Conservation (phyloP, 2,888 invertebrate genomes). For the Deilephila porcellus region DNA sequence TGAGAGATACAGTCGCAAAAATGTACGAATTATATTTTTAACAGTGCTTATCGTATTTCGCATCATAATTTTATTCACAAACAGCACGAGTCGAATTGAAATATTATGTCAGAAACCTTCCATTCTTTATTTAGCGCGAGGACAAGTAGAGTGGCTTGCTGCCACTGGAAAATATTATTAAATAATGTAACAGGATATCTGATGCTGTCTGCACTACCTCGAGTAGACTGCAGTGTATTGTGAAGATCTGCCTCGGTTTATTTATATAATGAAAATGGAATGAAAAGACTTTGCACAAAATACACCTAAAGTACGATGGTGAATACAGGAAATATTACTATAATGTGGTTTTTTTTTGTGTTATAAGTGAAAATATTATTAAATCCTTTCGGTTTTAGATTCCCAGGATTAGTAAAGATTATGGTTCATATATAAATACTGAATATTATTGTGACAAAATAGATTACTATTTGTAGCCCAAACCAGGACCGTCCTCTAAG, state of each 20-base stretch:
- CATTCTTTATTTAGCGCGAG: constrained; percentile 5
- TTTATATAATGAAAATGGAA: not conserved
- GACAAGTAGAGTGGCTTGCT: not conserved
- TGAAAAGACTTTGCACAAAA: not conserved
- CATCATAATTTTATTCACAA: not conserved
- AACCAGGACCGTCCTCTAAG: no score
- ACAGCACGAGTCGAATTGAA: not conserved
- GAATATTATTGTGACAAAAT: no score
- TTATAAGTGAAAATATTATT: no score
- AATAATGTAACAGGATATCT: constrained; percentile 21
- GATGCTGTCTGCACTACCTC: not conserved
- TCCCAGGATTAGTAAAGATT: no score
- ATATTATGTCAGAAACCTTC: constrained; percentile 3
- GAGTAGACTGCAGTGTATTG: not conserved
- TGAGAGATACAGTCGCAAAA: not conserved
- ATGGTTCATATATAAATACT: no score
- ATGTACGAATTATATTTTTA: not conserved
- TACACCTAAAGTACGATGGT: not conserved
- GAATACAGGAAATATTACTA: not conserved
- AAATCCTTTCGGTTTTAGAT: no score
- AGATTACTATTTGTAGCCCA: no score
- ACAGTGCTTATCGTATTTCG: not conserved
- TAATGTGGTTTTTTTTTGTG: not conserved
- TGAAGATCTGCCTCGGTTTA: not conserved
- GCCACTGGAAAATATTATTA: constrained; percentile 5